These are phyloP conservation scores for Salvelinus alpinus DNA, from an alignment of 2,113 vertebrate species.

Conservation along the genomic window DNA sequence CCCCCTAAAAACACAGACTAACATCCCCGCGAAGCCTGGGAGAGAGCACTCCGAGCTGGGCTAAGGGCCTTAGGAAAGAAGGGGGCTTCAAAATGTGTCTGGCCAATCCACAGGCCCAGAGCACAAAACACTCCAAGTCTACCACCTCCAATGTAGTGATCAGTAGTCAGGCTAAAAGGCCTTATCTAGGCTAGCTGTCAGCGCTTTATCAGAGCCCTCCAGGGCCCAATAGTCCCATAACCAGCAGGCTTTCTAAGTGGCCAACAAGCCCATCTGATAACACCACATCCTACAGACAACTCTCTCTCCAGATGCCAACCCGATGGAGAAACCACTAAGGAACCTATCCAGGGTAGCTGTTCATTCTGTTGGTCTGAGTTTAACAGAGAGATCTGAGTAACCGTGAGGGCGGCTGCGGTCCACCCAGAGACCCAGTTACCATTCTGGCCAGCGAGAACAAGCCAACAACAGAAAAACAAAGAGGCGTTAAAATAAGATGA, in stretches of 20 bases:
- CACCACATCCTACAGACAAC: not conserved
- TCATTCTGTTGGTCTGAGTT: no score
- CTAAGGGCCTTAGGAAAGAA: conserved; percentile 15
- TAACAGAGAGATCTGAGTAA: no score
- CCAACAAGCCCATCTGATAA: not conserved
- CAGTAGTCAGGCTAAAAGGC: not conserved
- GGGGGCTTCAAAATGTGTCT: conserved; percentile 13
- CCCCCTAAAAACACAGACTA: not conserved
- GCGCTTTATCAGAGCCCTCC: not conserved
- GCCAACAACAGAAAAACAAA: conserved; percentile 28
- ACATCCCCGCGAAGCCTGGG: not conserved
- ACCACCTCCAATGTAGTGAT: not conserved
- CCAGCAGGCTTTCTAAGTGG: not conserved
- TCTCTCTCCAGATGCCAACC: not conserved
- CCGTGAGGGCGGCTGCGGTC: not conserved
- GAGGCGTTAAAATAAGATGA: conserved; percentile 4
- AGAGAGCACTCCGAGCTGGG: not conserved
- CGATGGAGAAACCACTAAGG: not conserved
- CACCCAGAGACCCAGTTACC: not conserved
- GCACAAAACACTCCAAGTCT: not conserved
- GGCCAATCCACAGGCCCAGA: not conserved
- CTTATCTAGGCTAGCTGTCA: not conserved
- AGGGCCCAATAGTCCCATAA: no score
- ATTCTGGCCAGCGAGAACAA: not conserved
- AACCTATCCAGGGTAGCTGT: no score